phyloP scores from a whole-genome alignment of 2,113 vertebrate genomes.

The Gulo gulo region DNA sequence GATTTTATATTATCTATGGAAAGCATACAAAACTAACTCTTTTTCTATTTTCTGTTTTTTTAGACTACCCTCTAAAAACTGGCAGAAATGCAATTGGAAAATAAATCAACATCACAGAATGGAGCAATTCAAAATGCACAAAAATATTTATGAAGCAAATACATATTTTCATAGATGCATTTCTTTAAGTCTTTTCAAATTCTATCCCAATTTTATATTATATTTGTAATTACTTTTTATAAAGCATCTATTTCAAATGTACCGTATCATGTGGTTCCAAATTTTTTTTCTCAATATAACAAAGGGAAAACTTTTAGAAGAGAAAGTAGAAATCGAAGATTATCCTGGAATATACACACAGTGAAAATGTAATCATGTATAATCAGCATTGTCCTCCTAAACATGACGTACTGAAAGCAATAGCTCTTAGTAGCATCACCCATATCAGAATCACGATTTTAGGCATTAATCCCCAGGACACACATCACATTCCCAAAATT shows the following conservation, averaged over 20 bases:
- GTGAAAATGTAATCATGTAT: neutral
- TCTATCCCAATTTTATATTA: neutral
- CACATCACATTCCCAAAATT: neutral
- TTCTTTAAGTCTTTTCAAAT: neutral
- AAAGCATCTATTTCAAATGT: neutral
- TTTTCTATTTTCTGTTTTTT: slow-evolving; percentile 38
- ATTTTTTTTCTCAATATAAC: neutral
- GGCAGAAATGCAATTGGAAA: slow-evolving; percentile 22
- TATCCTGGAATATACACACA: neutral
- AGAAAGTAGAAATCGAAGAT: neutral
- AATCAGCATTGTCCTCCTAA: neutral
- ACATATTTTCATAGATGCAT: neutral
- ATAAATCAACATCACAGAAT: slow-evolving; percentile 44
- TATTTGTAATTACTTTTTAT: neutral
- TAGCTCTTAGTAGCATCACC: neutral
- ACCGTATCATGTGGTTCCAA: neutral
- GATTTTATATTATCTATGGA: slow-evolving; percentile 38
- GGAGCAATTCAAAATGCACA: slow-evolving; percentile 11
- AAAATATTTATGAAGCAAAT: neutral
- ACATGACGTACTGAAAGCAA: neutral
- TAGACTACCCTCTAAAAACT: neutral
- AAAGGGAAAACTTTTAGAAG: neutral
- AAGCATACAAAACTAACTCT: slow-evolving; percentile 41
- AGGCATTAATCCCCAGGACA: neutral
- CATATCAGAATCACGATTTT: neutral